Percentiles rank a stretch among this genome's conserved stretches.
phyloP scores from a whole-genome alignment of 2,888 invertebrate species.

The Cloeon dipterum region DNA sequence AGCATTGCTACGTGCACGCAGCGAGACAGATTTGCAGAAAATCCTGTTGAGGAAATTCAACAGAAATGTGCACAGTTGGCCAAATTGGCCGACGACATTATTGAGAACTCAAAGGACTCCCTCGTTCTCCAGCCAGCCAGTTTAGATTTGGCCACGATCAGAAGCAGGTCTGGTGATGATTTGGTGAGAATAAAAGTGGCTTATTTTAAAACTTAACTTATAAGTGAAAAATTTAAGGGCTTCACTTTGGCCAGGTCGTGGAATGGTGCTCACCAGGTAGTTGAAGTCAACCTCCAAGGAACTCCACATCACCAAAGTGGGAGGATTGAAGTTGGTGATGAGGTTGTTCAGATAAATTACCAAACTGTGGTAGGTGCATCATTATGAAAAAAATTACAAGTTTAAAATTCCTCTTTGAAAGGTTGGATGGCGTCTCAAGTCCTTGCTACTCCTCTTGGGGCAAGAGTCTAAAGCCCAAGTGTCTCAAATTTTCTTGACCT shows the following conservation, averaged over 20 bases:
- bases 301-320: constrained; percentile 84
- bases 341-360: constrained; percentile 70
- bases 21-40: constrained; percentile 69
- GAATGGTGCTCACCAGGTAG: constrained; percentile 58
- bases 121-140: constrained; percentile 77
- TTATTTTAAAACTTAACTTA: too few relatives aligned
- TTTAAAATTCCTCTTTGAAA: constrained; percentile 12
- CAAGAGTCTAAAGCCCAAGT: constrained; percentile 53
- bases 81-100: constrained; percentile 59
- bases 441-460: constrained; percentile 34
- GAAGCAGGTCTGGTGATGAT: constrained; percentile 62
- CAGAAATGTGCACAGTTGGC: constrained; percentile 51
- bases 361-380: constrained; percentile 29
- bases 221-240: constrained; percentile 31
- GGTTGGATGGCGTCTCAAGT: constrained; percentile 65
- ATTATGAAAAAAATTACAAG: too few relatives aligned
- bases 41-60: constrained; percentile 53
- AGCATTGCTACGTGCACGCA: constrained; percentile 82
- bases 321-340: constrained; percentile 87
- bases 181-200: constrained; percentile 24
- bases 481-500: constrained; percentile 48
- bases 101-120: constrained; percentile 72
- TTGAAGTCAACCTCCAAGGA: constrained; percentile 73
- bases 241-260: constrained; percentile 73
- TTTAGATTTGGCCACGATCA: constrained; percentile 67